Base-by-base conservation (phyloP, 2,888 invertebrate species). In the Drosophila multiciliata region DNA sequence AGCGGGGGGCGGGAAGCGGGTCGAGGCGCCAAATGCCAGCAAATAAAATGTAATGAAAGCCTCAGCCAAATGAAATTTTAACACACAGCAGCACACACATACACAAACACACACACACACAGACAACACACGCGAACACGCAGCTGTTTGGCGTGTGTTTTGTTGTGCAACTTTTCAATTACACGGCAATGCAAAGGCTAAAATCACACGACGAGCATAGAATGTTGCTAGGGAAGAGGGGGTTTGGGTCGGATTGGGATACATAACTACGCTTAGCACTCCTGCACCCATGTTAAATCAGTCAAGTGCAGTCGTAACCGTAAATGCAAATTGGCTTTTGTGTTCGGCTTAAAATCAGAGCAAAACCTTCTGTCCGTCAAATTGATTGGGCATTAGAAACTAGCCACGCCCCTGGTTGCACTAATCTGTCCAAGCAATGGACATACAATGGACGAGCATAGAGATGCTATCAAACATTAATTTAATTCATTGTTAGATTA, bases 41-140 rank as follows among this genome's bases (percentile, higher is more conserved):
- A 73, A 85, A 81, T 82, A 80, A 80, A 79, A 82, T 82, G 80
- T 82, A 81, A 82, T 82, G 80, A 79, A 82, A 75, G 72, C 72
- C 65, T 55, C 65, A 79, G 63, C 54, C 20, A 72, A 82, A 84
- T 84, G 80, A 81, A 84, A 79, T 67, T 81, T 84, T 59, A 55
- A 71, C 76, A 35, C 69, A 78, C 62, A 72, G 3, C 38, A 12
- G n/a, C 60, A 73, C 38, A 62, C 15, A 53, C 17, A 63, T 35
- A 60, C 53, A 53, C 45, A 58, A 29, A 55, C 20, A 48, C 12
- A 38, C n/a, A 32, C n/a, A 26, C 6, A n/a, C 49, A 23, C 23
- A 17, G 11, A 32, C 35, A 52, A 23, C 3, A 45, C n/a, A 20
- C 61, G 42, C 23, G 26, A 12, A 35, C 38, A 52, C 32, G 38